Conservation (phyloP, 2,888 invertebrate genomes). For the Volucella zonaria region DNA sequence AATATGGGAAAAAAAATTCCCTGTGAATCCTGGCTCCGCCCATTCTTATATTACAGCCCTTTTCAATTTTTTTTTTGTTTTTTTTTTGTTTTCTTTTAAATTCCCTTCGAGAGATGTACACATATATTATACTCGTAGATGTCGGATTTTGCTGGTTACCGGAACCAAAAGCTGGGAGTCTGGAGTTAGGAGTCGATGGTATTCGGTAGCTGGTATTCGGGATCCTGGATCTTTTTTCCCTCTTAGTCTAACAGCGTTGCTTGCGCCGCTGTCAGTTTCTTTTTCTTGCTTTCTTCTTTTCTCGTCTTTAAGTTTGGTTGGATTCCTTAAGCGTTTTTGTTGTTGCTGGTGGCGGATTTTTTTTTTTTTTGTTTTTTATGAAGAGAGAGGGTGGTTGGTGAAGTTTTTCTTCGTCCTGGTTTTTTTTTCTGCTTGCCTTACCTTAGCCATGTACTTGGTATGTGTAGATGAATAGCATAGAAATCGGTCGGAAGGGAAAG, state of each 20-base stretch:
- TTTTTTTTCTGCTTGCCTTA: constrained; percentile 9
- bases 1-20: constrained; percentile 62
- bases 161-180: no score
- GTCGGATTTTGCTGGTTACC: constrained; percentile 40
- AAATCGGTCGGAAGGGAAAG: no score
- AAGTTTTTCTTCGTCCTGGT: constrained; percentile 24
- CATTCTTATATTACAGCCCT: constrained; percentile 71
- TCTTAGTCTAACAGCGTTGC: constrained; percentile 40
- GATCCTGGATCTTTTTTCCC: constrained; percentile 53
- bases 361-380: constrained; percentile 13
- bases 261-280: constrained; percentile 60
- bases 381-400: background rate
- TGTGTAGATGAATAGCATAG: background rate
- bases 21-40: constrained; percentile 69
- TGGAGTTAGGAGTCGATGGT: no score
- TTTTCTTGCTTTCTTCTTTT: constrained; percentile 59
- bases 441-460: constrained; percentile 20
- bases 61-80: constrained; percentile 56
- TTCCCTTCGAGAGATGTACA: background rate
- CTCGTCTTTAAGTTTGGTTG: constrained; percentile 57
- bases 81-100: background rate
- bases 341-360: constrained; percentile 2
- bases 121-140: constrained; percentile 54
- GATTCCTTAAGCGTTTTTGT: constrained; percentile 48
- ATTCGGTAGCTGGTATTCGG: background rate